Evolutionary conservation across 2,888 invertebrate genomes (phyloP).

Genomic region (Agriotes lineatus): DNA sequence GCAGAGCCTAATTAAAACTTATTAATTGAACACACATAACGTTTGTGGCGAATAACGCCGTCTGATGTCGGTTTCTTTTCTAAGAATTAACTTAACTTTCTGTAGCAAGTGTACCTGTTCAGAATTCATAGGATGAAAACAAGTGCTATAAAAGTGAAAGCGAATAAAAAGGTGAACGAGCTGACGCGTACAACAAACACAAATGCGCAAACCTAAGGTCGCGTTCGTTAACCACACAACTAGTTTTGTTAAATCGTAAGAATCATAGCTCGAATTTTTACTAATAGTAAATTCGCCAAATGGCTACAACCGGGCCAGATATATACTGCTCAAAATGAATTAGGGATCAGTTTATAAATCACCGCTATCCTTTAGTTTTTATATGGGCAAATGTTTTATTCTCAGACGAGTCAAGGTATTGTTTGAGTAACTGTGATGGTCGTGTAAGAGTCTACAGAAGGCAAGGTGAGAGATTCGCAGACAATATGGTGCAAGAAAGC

Average conservation of each 20-base stretch:
- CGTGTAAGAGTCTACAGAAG: too few species aligned
- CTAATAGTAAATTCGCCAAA: not conserved
- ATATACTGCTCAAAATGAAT: not conserved
- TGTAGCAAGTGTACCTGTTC: constrained; percentile 25
- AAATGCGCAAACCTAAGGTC: constrained; percentile 3
- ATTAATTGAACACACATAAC: too few species aligned
- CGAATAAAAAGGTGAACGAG: constrained; percentile 22
- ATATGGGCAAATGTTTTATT: too few species aligned
- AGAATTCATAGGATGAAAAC: constrained; percentile 26
- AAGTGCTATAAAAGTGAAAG: constrained; percentile 31
- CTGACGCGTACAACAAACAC: constrained; percentile 16
- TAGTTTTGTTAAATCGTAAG: constrained; percentile 6
- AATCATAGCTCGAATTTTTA: not conserved
- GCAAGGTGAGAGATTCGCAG: too few species aligned
- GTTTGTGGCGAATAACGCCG: not conserved
- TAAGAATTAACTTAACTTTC: constrained; percentile 17
- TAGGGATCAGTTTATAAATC: too few species aligned
- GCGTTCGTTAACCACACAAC: not conserved
- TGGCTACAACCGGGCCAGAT: not conserved
- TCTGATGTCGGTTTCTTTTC: not conserved
- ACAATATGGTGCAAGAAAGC: too few species aligned
- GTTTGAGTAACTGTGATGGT: too few species aligned
- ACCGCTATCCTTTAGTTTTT: too few species aligned
- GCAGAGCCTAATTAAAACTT: too few species aligned
- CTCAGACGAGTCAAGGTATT: too few species aligned